Conservation (phyloP, 2,797 vertebrate genomes). For the Mionectes olivaceus region DNA sequence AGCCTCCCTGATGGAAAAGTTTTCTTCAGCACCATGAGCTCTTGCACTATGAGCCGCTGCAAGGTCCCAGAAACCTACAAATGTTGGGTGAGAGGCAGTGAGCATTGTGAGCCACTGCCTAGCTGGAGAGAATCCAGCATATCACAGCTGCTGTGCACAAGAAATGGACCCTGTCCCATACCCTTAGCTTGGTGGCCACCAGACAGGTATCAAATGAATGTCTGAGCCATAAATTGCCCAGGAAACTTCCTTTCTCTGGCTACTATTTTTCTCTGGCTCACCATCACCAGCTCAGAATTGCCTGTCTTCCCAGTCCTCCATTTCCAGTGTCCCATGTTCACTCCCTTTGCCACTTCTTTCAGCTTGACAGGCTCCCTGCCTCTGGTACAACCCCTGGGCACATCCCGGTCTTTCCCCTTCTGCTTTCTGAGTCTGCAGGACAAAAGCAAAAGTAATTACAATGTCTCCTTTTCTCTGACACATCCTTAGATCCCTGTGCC, state of each 20-base stretch:
- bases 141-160: neutral
- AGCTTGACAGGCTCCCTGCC: neutral
- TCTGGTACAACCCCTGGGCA: neutral
- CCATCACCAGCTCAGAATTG: neutral
- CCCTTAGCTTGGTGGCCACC: neutral
- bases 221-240: neutral
- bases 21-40: neutral
- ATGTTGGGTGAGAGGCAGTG: neutral
- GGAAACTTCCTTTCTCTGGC: neutral
- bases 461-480: neutral
- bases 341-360: neutral
- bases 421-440: neutral
- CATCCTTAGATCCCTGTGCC: neutral
- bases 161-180: neutral
- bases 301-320: neutral
- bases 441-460: neutral
- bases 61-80: neutral
- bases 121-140: neutral
- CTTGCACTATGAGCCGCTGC: neutral
- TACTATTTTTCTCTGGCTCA: neutral
- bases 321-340: rapidly evolving
- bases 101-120: neutral
- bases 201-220: neutral
- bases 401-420: neutral
- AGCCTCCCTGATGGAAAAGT: neutral